phyloP scores from a whole-genome alignment of 1,140 invertebrate genomes.

The Pogonus chalceus region DNA sequence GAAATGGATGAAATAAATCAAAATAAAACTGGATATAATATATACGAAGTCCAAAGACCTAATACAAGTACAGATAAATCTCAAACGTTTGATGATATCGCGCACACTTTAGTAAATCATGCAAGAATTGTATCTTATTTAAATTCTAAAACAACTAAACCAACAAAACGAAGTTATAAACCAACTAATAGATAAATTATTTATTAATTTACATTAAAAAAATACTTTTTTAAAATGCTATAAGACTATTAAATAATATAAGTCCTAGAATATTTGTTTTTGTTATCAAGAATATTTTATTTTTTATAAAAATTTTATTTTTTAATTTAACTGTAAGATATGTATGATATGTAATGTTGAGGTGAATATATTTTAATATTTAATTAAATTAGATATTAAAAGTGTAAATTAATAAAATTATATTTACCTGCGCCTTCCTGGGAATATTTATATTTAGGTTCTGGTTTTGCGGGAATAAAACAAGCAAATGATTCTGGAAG shows the following conservation, averaged over 20 bases:
- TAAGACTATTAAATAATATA: not conserved
- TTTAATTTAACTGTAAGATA: not conserved
- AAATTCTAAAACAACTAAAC: constrained; percentile 11
- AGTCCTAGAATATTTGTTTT: no score
- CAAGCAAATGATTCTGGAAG: constrained; percentile 79
- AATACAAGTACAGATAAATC: constrained; percentile 14
- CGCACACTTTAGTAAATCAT: constrained; percentile 26
- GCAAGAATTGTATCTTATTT: constrained; percentile 26
- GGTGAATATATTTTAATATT: not conserved
- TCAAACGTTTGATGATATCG: constrained; percentile 24
- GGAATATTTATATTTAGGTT: constrained; percentile 73
- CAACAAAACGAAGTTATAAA: constrained; percentile 8
- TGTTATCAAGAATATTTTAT: constrained; percentile 4
- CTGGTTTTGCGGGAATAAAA: constrained; percentile 69
- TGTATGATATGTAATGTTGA: not conserved
- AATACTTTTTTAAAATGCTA: not conserved
- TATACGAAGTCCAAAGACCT: no score
- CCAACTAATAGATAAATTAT: not conserved
- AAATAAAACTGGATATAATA: constrained; percentile 6
- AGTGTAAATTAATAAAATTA: constrained; percentile 16
- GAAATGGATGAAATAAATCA: not conserved
- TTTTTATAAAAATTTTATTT: not conserved
- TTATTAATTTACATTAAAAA: no score
- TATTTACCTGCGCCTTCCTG: constrained; percentile 68
- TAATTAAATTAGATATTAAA: no score